phyloP scores from a whole-genome alignment of 2,888 invertebrate species.

The Polyommatus icarus region DNA sequence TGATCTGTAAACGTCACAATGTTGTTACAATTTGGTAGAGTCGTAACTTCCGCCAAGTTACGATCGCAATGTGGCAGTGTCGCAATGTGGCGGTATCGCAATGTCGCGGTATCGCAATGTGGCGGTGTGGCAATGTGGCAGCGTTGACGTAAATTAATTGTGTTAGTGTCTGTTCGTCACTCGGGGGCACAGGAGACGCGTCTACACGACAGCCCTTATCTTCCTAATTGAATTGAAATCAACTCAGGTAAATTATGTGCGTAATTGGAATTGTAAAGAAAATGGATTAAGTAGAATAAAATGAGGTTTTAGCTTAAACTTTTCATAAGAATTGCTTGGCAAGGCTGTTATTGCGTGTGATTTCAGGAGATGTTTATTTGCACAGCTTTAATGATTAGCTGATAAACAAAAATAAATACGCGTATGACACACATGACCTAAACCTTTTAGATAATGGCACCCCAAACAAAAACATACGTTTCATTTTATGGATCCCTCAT shows the following conservation, averaged over 20 bases:
- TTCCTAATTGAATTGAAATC: slow-evolving; percentile 11
- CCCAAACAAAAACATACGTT: too few relatives aligned
- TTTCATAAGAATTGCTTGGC: background rate
- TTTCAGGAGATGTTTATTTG: too few relatives aligned
- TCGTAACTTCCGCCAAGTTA: too few relatives aligned
- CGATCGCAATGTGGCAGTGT: background rate
- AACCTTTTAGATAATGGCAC: too few relatives aligned
- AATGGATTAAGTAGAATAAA: background rate
- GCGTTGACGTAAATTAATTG: slow-evolving; percentile 3
- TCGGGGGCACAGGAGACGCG: background rate
- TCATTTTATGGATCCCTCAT: too few relatives aligned
- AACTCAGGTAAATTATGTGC: slow-evolving; percentile 4
- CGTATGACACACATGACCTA: too few relatives aligned
- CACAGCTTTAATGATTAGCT: too few relatives aligned
- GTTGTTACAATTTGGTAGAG: background rate
- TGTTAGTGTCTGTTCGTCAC: slow-evolving; percentile 7
- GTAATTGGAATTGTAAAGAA: background rate
- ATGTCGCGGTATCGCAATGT: background rate
- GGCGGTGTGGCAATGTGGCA: background rate
- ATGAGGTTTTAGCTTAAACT: background rate
- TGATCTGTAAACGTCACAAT: background rate
- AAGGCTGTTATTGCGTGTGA: too few relatives aligned
- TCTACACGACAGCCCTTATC: background rate
- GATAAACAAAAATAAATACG: too few relatives aligned
- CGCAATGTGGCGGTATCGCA: background rate